Evolutionary conservation across 2,113 vertebrate genomes (phyloP), one percentile per base, ranked within the genome.

Genomic region (Peucedramus taeniatus): DNA sequence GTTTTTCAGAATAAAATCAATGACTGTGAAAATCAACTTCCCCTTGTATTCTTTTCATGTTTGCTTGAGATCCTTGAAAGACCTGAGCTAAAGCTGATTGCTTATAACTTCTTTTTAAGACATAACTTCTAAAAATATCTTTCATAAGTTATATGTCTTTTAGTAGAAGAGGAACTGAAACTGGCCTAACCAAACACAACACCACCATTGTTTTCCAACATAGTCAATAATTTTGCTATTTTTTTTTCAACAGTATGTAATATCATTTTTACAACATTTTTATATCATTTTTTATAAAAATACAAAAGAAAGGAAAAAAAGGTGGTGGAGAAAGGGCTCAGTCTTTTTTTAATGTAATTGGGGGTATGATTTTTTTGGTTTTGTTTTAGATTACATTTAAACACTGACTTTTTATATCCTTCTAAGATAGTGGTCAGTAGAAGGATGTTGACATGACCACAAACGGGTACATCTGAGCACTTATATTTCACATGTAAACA

Each of bases 301-400:
- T 15, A 27, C 0, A 57, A 66, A 87, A 66, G 2, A n/a, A 90
- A 51, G 16, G 5, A 33, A 31, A 81, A 83, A 39, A 71, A 24
- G 4, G 2, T 37, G 5, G 3, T 4, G 1, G 28, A 44, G 40
- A 49, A 87, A 51, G 3, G 12, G 15, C 11, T 1, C 1, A 17
- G 42, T 31, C 3, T 45, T 39, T 19, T 19, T 49, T 49, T 15
- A n/a, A 22, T 54, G 9, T 17, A 71, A 40, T 33, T 1, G 2
- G 6, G 5, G 6, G 1, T 76, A 53, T 6, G 0, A 27, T 6
- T 39, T 66, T 71, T 26, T 63, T 76, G 9, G 2, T 8, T 92
- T 90, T 54, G 1, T 53, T 92, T 85, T 28, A 60, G 68, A 80
- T 26, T 60, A 15, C 18, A 19, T 30, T 65, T 53, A 44, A 82